Evolutionary conservation across 2,888 invertebrate genomes (phyloP), one percentile per base, ranked within the genome.

Genomic region (Limenitis camilla): DNA sequence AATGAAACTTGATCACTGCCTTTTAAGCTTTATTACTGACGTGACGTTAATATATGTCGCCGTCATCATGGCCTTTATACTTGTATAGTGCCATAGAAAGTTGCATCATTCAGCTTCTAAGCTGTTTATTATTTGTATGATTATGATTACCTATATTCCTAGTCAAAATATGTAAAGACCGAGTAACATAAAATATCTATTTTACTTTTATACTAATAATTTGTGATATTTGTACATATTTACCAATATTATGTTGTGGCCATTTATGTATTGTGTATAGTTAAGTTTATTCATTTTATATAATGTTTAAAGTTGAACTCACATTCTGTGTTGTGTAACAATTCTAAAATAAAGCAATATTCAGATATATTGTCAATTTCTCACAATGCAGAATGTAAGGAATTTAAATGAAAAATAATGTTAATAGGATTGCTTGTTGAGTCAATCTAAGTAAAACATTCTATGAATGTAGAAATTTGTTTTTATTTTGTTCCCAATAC

Each of bases 181-280:
- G n/a, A 49, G 56, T 56, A 59, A 49, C 49, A 55, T 62, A 59
- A 56, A 52, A 52, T 54, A 52, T 61, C 42, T 55, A 55, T 59
- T 53, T 58, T 51, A 61, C 51, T 61, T n/a, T n/a, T n/a, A 49
- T 59, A 68, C 68, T 67, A 79, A 75, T 79, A 73, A 71, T 76
- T 74, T 83, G 84, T 84, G 81, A 83, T 83, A 66, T 73, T 72
- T 78, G 79, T 82, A 80, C 80, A 81, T 80, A 78, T 71, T 72
- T 75, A 75, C 74, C 76, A 76, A 74, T 77, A 67, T 67, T 69
- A 67, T 73, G 57, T 67, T 73, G 80, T 83, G 82, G 84, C 83
- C 83, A 84, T 85, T 76, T 40, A 65, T 74, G 63, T 66, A 62
- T 65, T 40, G 66, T 74, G 63, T 66, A 62, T 65, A 69, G 63